Base-by-base conservation (phyloP, 2,113 vertebrate species). In the Neogale vison region DNA sequence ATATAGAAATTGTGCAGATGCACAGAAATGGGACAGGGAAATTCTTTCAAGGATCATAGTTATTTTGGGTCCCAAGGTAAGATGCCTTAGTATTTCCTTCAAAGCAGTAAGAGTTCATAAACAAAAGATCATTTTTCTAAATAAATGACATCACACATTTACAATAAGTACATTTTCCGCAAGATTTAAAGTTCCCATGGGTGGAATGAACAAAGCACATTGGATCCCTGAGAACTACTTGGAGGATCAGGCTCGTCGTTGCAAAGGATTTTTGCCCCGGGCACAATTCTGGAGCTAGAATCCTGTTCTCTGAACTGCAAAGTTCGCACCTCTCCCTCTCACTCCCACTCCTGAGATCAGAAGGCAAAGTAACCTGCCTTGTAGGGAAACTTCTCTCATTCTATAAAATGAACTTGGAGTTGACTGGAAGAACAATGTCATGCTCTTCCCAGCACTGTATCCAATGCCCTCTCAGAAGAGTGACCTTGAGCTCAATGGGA, bases 1-100 rank as follows among this genome's bases (percentile, higher is more conserved):
- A 97, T 97, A 86, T 89, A 96, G 97, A 98, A 97, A 86, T 88
- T 87, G 94, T 97, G 94, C 1, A 1, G 63, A 98, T 71, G 95
- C 96, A 92, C 83, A 97, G 97, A 96, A 91, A 92, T 1, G 6
- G 47, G 81, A 94, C 47, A 96, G 59, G 71, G 92, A 74, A 31
- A 96, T 84, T 94, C 74, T 97, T 98, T 92, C 2, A 1, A 76
- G 45, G 39, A 80, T 57, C 39, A 59, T 24, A 61, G 95, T 29
- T 57, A 29, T 34, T 91, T 81, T 11, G 96, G 55, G 10, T 89
- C 92, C 92, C 72, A 88, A 59, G 65, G 86, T 76, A 36, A 85
- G 95, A 67, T 18, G 31, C 18, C 77, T 77, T 23, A 92, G 63
- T 17, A 57, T 76, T 88, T 69, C 52, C 97, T 74, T 2, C 71